These are phyloP conservation scores for Phrynosoma platyrhinos DNA, from an alignment of 2,113 vertebrate species.

Conservation along the genomic window DNA sequence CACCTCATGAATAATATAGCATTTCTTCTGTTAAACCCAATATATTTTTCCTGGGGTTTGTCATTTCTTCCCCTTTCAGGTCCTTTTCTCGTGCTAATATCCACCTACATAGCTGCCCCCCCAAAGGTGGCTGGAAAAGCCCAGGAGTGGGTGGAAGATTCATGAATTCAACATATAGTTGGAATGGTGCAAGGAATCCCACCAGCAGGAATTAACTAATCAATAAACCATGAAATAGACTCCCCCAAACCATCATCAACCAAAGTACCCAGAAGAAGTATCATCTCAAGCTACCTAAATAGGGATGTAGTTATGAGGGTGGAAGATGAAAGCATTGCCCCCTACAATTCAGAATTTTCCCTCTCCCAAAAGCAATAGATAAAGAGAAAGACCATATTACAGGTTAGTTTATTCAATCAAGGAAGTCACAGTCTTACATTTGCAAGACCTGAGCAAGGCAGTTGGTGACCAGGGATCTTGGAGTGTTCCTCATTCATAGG, in stretches of 20 bases:
- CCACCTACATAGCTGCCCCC: neutral
- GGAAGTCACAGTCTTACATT: too few species aligned
- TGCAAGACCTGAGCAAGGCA: too few species aligned
- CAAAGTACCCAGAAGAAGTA: neutral
- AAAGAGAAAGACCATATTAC: too few species aligned
- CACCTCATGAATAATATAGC: constrained; percentile 61
- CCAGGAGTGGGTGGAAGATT: neutral
- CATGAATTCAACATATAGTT: neutral
- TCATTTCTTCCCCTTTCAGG: neutral
- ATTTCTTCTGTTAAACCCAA: constrained; percentile 41
- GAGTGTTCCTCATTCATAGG: too few species aligned
- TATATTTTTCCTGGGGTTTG: neutral
- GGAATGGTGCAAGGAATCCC: neutral
- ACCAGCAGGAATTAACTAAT: neutral
- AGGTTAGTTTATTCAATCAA: too few species aligned
- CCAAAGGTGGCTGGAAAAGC: neutral
- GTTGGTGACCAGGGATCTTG: too few species aligned
- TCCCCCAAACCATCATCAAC: neutral
- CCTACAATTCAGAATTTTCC: too few species aligned
- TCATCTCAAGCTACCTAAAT: too few species aligned
- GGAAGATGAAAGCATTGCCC: too few species aligned
- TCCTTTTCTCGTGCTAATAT: neutral
- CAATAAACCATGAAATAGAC: neutral
- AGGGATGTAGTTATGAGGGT: too few species aligned
- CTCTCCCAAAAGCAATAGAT: too few species aligned